Percentiles rank a stretch among this genome's conserved stretches.
Evolutionary conservation across 2,113 vertebrate species (phyloP).

Genomic region (Quiscalus mexicanus): DNA sequence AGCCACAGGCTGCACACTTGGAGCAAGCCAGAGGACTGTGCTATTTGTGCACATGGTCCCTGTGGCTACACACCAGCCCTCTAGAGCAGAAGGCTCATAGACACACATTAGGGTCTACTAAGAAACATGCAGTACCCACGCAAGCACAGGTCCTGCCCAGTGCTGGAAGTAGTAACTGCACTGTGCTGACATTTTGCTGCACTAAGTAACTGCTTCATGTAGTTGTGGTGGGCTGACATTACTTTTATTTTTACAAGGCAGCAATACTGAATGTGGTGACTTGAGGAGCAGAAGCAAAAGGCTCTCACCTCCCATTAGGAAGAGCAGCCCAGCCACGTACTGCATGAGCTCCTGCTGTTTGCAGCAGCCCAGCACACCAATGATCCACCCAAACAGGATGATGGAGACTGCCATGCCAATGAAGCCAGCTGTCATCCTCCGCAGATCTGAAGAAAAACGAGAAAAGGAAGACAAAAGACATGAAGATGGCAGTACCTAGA

Average conservation of each 20-base stretch:
- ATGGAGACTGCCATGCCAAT: slow-evolving; percentile 94
- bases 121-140: neutral
- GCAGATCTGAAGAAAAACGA: slow-evolving; percentile 78
- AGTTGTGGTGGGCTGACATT: neutral
- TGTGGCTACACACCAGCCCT: neutral
- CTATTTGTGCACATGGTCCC: neutral
- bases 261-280: neutral
- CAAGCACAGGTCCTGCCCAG: neutral
- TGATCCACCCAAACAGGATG: slow-evolving; percentile 91
- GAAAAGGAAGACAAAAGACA: neutral
- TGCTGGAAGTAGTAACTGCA: neutral
- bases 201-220: neutral
- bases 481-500: neutral
- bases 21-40: neutral
- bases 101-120: neutral
- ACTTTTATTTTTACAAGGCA: neutral
- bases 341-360: slow-evolving; percentile 95
- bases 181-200: neutral
- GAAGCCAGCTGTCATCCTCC: slow-evolving; percentile 92
- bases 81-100: neutral
- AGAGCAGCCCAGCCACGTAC: slow-evolving; percentile 92
- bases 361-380: slow-evolving; percentile 91
- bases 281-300: neutral
- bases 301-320: slow-evolving; percentile 93
- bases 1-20: neutral